Evolutionary conservation across 2,888 invertebrate genomes (phyloP), one percentile per base, ranked within the genome.

Genomic region (Trachelus tabidus): DNA sequence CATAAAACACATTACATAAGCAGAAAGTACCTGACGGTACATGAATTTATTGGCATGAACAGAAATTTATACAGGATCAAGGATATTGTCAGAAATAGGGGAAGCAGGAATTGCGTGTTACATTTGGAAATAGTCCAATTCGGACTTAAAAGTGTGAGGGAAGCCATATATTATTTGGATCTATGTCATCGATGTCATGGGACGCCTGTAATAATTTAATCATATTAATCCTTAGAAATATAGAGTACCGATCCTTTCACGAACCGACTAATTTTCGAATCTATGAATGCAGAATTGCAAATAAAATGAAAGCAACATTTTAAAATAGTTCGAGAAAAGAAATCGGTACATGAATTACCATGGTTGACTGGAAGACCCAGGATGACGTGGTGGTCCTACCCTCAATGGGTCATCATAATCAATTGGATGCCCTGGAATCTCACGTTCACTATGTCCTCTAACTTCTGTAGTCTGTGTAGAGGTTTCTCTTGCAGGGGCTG

Each of bases 391-490:
- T 0, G 81, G 82, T 78, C 79, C 80, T 86, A 87, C 83, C 82
- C 87, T 81, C 76, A 88, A 75, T 33, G 87, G 85, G 83, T 87
- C 84, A 83, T 87, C 84, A 31, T 82, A 78, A 71, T 83, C 80
- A 11, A 73, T 68, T 0, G 76, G 78, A n/a, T 23, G 73, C 56
- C 76, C 9, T 35, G 73, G 80, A 75, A 69, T 83, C 80, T 71
- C 68, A n/a, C 11, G 33, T 34, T 73, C 77, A 12, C 33, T 81
- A 34, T 76, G 40, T 23, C 76, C 87, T 92, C 92, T 87, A 78
- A 89, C 86, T 37, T 93, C 93, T 82, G 93, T 92, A 56, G 94
- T 94, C 84, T 93, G 93, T 1, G 92, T 92, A 15, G 92, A 90
- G 34, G 84, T 89, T 34, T 92, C 93, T 12, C 92, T 84, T 30